phyloP scores from a whole-genome alignment of 2,113 vertebrate genomes.

The Fulmarus glacialis region DNA sequence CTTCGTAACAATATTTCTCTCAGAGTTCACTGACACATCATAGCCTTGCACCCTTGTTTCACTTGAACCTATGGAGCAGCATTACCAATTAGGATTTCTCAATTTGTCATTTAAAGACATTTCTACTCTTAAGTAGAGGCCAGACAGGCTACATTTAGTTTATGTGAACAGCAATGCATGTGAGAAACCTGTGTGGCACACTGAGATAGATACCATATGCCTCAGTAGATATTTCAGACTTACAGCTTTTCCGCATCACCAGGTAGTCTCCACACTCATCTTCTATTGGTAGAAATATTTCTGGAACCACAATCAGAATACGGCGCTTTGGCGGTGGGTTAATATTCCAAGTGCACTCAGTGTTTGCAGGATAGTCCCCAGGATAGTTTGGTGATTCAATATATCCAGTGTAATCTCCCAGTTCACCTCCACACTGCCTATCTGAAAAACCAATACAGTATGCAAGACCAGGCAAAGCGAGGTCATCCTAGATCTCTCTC shows the following conservation, averaged over 20 bases:
- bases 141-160: not conserved
- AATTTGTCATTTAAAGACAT: not conserved
- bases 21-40: not conserved
- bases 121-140: not conserved
- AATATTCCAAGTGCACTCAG: slow-evolving; percentile 95
- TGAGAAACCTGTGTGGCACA: not conserved
- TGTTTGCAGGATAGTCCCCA: slow-evolving; percentile 94
- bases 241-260: slow-evolving; percentile 98
- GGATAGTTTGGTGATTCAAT: slow-evolving; percentile 98
- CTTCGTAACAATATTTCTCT: not conserved
- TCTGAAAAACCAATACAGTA: slow-evolving; percentile 76
- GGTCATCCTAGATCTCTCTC: not conserved
- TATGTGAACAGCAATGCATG: not conserved
- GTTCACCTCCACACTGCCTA: slow-evolving; percentile 91
- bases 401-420: slow-evolving; percentile 94
- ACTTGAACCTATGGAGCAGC: not conserved
- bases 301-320: slow-evolving; percentile 95
- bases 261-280: slow-evolving; percentile 97
- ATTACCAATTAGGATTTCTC: not conserved
- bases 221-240: slow-evolving; percentile 59
- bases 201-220: not conserved
- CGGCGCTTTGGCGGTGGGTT: slow-evolving; percentile 93
- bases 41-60: not conserved
- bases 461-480: not conserved
- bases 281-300: slow-evolving; percentile 96